Base-by-base conservation (phyloP, 2,113 vertebrate genomes). In the Hippocampus barbouri region DNA sequence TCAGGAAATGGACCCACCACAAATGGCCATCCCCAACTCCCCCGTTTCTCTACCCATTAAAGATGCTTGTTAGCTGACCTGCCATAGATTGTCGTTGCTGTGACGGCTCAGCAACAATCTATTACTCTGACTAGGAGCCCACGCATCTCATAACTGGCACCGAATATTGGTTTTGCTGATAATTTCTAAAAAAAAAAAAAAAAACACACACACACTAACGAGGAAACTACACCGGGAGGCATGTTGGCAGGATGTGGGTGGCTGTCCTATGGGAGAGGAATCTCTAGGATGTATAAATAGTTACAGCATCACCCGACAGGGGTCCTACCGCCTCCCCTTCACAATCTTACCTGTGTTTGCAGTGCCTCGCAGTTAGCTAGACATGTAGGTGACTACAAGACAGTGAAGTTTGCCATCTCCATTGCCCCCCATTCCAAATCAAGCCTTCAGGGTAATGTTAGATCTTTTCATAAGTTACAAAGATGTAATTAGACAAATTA, bases 401-500 rank as follows among this genome's bases (percentile, higher is more conserved):
- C 77, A 68, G 78, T 79, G 79, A 83, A 72, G 77, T 83, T 83
- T 86, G 77, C 75, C 76, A 72, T 83, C 79, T 72, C 80, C 76
- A 75, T 74, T 71, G 71, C 76, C 82, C 76, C 34, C 74, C 70
- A 47, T 73, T 85, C 83, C 40, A 43, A 83, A 85, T 84, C 79
- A 82, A 78, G 86, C 85, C 90, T 85, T 81, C 45, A 45, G 90
- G 89, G 84, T 87, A 84, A 88, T 85, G 84, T 83, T 85, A 75
- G 86, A 82, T 82, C 87, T 88, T 91, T 91, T 90, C 87, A 86
- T 87, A 87, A 91, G 89, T 88, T 90, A 87, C 88, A 88, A 86
- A 89, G 87, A 89, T 85, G 83, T 90, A 90, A 90, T 91, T 89
- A 92, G 89, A 89, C 87, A 86, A 90, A 91, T 92, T 88, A 90